Conservation (phyloP, 2,888 invertebrate genomes). For the Euplexia lucipara region DNA sequence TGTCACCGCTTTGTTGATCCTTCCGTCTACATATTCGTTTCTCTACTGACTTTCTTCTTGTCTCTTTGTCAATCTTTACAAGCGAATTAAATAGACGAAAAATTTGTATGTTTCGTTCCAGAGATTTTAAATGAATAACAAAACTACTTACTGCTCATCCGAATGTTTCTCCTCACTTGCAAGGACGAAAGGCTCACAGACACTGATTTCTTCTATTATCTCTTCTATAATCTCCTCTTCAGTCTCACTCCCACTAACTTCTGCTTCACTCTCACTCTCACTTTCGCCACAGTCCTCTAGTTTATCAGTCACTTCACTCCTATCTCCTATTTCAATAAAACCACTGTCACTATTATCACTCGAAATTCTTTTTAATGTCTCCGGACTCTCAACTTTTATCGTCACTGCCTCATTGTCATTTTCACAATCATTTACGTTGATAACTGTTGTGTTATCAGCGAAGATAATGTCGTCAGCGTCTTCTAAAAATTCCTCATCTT, state of each 20-base stretch:
- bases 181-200: constrained; percentile 44
- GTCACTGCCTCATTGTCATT: constrained; percentile 69
- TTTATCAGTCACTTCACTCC: constrained; percentile 73
- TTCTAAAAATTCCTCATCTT: constrained; percentile 83
- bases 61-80: too few species aligned
- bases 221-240: constrained; percentile 72
- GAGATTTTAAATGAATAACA: not conserved
- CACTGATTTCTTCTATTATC: constrained; percentile 67
- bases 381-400: constrained; percentile 77
- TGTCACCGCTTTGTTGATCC: too few species aligned
- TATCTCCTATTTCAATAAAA: constrained; percentile 85
- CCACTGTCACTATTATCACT: constrained; percentile 90
- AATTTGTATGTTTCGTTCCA: not conserved
- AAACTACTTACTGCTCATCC: constrained; percentile 60
- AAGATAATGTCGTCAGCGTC: constrained; percentile 79
- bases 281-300: constrained; percentile 60
- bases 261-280: constrained; percentile 78
- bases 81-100: too few species aligned
- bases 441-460: constrained; percentile 80
- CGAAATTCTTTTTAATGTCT: constrained; percentile 79
- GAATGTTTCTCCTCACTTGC: constrained; percentile 14
- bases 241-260: constrained; percentile 72
- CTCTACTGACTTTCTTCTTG: too few species aligned
- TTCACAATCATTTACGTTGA: constrained; percentile 71
- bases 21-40: too few species aligned